These are phyloP conservation scores for Pangasius larnaudii DNA, from an alignment of 2,797 vertebrate genomes.

Conservation along the genomic window DNA sequence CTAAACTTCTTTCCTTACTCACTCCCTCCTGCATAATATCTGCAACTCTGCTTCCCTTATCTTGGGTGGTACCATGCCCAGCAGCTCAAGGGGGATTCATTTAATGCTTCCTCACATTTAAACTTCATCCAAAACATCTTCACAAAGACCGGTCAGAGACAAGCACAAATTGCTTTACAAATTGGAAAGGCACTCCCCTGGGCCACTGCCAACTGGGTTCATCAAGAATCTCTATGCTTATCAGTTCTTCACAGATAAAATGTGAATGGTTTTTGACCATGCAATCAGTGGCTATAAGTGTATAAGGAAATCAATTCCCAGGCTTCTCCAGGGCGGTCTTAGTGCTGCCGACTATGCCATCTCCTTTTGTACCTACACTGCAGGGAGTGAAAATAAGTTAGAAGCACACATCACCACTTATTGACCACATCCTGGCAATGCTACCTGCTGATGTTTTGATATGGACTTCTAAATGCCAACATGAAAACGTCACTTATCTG, in stretches of 20 bases:
- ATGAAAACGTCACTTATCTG: not conserved
- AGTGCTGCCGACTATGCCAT: not conserved
- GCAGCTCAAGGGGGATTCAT: not conserved
- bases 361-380: not conserved
- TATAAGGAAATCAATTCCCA: conserved; percentile 12
- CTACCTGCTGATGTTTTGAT: not conserved
- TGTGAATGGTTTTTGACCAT: not conserved
- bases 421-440: not conserved
- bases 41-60: not conserved
- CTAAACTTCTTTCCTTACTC: not conserved
- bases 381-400: not conserved
- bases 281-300: not conserved
- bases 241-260: conserved; percentile 19
- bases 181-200: not conserved
- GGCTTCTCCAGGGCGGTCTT: not conserved
- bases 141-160: not conserved
- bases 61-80: not conserved
- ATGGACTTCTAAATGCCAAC: not conserved
- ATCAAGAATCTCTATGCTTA: not conserved
- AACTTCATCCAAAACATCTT: conserved; percentile 7
- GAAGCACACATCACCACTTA: not conserved
- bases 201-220: not conserved
- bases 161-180: not conserved
- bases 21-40: not conserved
- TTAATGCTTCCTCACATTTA: conserved; percentile 8